A percentile compares a stretch with the other conserved stretches of the same genome.
Conservation (phyloP, 2,113 vertebrate genomes). For the Rhabdomys dilectus region DNA sequence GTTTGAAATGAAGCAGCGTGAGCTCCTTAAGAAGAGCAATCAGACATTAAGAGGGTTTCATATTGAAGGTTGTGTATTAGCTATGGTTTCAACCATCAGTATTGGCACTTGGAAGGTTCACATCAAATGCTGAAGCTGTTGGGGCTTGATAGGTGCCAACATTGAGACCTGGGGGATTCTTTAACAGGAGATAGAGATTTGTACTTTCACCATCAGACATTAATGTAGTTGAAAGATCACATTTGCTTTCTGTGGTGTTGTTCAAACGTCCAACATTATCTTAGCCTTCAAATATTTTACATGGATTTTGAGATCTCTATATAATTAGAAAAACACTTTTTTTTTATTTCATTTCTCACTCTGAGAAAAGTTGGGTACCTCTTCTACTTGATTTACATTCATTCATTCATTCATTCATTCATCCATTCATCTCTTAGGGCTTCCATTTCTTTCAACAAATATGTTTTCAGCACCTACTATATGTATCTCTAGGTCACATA, state of each 20-base stretch:
- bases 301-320: slow-evolving; percentile 4
- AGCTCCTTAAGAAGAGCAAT: slow-evolving; percentile 86
- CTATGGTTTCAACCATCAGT: slow-evolving; percentile 86
- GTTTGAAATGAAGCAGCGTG: slow-evolving; percentile 86
- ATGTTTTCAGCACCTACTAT: background rate
- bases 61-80: slow-evolving; percentile 81
- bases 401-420: background rate
- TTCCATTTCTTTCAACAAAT: slow-evolving; percentile 38
- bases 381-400: slow-evolving; percentile 12
- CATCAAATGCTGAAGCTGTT: slow-evolving; percentile 74
- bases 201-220: slow-evolving; percentile 54
- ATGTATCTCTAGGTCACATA: background rate
- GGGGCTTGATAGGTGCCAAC: slow-evolving; percentile 68
- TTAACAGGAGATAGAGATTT: slow-evolving; percentile 61
- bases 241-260: slow-evolving; percentile 15
- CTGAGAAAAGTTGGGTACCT: background rate
- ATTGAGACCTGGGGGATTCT: slow-evolving; percentile 42
- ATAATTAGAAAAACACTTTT: background rate
- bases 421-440: background rate
- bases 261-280: background rate
- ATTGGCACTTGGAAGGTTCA: slow-evolving; percentile 80
- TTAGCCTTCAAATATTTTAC: background rate
- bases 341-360: slow-evolving; percentile 9
- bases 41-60: slow-evolving; percentile 87
- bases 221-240: slow-evolving; percentile 44